These are phyloP conservation scores for Lutjanus campechanus DNA, from an alignment of 2,797 vertebrate species.

Conservation along the genomic window DNA sequence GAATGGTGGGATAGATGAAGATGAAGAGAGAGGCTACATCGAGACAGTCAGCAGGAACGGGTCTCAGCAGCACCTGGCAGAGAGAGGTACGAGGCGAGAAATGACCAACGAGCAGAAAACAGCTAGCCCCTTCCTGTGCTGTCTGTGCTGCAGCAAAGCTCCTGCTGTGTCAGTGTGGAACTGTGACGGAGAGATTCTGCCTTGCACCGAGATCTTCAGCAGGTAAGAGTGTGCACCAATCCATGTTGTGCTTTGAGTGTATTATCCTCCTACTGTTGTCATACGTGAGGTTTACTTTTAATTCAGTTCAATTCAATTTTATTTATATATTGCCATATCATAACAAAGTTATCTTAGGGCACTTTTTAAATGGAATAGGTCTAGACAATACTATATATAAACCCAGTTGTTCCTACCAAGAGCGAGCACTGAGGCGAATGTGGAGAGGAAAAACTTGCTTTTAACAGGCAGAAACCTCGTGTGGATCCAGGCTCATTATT, in stretches of 20 bases:
- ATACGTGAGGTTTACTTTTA: not conserved
- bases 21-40: constrained; percentile 13
- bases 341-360: no score
- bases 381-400: no score
- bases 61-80: constrained; percentile 77
- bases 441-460: no score
- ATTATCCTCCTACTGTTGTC: not conserved
- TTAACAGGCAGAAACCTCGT: no score
- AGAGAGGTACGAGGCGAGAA: constrained; percentile 17
- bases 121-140: constrained; percentile 66
- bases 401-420: no score
- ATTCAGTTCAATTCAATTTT: no score
- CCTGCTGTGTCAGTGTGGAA: constrained; percentile 87
- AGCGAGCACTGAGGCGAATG: no score
- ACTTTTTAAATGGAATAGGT: no score
- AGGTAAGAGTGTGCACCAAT: constrained; percentile 65
- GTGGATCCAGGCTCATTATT: no score
- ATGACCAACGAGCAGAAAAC: constrained; percentile 46
- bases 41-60: constrained; percentile 63
- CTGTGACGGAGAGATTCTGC: constrained; percentile 89
- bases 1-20: constrained; percentile 9
- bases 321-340: no score
- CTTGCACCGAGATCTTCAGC: constrained; percentile 81
- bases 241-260: not conserved
- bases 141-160: constrained; percentile 79